Evolutionary conservation across 1,140 invertebrate genomes (phyloP), one percentile per base, ranked within the genome.

Genomic region (Helicoverpa zea): DNA sequence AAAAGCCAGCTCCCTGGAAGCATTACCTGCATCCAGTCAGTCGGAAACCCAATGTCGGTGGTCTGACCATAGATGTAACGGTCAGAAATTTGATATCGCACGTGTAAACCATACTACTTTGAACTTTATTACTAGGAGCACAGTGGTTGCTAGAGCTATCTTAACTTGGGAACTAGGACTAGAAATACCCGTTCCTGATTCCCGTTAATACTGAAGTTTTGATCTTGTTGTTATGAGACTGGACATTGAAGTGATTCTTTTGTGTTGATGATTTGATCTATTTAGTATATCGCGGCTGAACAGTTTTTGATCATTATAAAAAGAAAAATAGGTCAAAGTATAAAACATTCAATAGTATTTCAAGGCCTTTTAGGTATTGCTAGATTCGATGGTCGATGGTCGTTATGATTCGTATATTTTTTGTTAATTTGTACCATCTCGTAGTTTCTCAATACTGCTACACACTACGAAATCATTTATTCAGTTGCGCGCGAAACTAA

Each of bases 31-130:
- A 76, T 82, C 70, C 79, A 81, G 56, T 81, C 63, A 68, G 30
- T 74, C 56, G 83, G 83, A 84, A 84, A 84, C 68, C 79, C 79
- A 78, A 81, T 73, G 78, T 63, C 81, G 77, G 83, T 81, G 79
- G 80, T 82, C 83, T 79, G 66, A 79, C 80, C 68, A 68, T 79
- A 80, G 74, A 80, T 64, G 70, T 84, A 85, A 85, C 84, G 84
- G 84, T 83, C 59, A 52, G 84, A 78, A 85, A 85, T 61, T 74
- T 47, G 84, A 85, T 80, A 85, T 70, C 23, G 59, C 51, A 74
- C 75, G 51, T 23, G 58, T 47, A 70, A 82, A 49, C 72, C 23
- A 76, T n/a, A 64, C 75, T 51, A 81, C 70, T 79, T 61, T 82
- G 63, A 81, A 83, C 79, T 61, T 73, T 80, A 80, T 64, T 78